These are phyloP conservation scores for Petaurus breviceps DNA, from an alignment of 2,113 vertebrate species.

Conservation along the genomic window DNA sequence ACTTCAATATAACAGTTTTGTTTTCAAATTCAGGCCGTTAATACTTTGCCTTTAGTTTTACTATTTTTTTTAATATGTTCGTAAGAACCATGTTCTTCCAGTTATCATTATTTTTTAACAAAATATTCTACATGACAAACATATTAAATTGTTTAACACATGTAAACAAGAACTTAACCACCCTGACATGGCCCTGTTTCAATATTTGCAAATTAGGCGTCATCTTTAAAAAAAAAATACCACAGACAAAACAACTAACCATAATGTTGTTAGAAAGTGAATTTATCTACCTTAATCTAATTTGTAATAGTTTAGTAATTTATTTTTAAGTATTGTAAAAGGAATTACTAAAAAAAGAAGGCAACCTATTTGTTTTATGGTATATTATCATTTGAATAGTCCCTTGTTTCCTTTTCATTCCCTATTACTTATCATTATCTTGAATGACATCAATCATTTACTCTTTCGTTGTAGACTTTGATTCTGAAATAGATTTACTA, in stretches of 20 bases:
- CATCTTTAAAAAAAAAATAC: constrained; percentile 7
- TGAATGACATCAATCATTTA: constrained; percentile 5
- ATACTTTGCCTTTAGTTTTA: constrained; percentile 64
- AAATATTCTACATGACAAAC: constrained; percentile 38
- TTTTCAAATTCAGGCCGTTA: constrained; percentile 69
- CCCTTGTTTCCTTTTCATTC: constrained; percentile 30
- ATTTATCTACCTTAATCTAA: background rate
- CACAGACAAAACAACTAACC: background rate
- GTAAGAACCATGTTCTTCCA: constrained; percentile 36
- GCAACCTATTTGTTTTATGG: constrained; percentile 21
- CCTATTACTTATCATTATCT: constrained; percentile 41
- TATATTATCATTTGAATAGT: background rate
- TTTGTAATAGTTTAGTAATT: background rate
- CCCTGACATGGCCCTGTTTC: constrained; percentile 13
- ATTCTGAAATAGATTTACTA: constrained; percentile 48
- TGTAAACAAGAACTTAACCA: constrained; percentile 36
- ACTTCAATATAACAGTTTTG: constrained; percentile 74
- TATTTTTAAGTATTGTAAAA: constrained; percentile 43
- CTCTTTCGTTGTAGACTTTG: constrained; percentile 28
- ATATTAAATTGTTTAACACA: constrained; percentile 14
- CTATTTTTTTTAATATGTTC: constrained; percentile 44
- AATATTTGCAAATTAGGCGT: constrained; percentile 26
- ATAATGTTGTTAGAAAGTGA: background rate
- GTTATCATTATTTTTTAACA: constrained; percentile 32
- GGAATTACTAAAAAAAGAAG: constrained; percentile 6